Percentiles rank a stretch among this genome's conserved stretches.
phyloP scores from a whole-genome alignment of 2,888 invertebrate species.

The Dicranocentrus wangi region DNA sequence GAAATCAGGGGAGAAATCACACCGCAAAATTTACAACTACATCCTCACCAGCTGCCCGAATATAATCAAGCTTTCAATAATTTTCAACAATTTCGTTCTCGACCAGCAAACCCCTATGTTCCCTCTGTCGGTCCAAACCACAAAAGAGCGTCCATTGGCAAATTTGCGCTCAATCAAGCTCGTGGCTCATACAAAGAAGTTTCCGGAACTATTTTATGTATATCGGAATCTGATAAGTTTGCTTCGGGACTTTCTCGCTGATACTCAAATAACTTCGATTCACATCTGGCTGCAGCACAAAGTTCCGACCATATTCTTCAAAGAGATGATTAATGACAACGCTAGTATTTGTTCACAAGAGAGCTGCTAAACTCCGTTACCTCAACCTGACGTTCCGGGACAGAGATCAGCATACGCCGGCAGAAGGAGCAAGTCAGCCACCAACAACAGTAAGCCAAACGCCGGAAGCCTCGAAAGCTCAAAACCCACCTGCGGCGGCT shows the following conservation, averaged over 20 bases:
- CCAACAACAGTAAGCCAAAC: background rate
- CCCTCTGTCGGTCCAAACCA: slow-evolving; percentile 15
- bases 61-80: slow-evolving; percentile 19
- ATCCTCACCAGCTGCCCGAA: slow-evolving; percentile 47
- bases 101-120: slow-evolving; percentile 34
- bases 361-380: slow-evolving; percentile 6
- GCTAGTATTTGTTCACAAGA: slow-evolving; percentile 36
- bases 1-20: slow-evolving; percentile 50
- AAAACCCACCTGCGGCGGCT: background rate
- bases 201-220: slow-evolving; percentile 25
- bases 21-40: slow-evolving; percentile 22
- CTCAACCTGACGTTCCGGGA: slow-evolving; percentile 30
- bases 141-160: background rate
- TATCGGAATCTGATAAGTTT: slow-evolving; percentile 7
- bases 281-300: slow-evolving; percentile 22
- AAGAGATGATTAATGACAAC: slow-evolving; percentile 20
- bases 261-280: slow-evolving; percentile 1
- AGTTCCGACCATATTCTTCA: background rate
- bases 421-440: background rate
- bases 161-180: slow-evolving; percentile 36
- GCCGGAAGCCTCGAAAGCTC: background rate
- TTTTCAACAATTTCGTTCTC: slow-evolving; percentile 44
- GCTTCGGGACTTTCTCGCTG: slow-evolving; percentile 11
- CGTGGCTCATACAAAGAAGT: slow-evolving; percentile 26
- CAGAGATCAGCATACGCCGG: background rate